These are phyloP conservation scores for Tiphia femorata DNA, from an alignment of 2,888 invertebrate genomes.

Conservation along the genomic window DNA sequence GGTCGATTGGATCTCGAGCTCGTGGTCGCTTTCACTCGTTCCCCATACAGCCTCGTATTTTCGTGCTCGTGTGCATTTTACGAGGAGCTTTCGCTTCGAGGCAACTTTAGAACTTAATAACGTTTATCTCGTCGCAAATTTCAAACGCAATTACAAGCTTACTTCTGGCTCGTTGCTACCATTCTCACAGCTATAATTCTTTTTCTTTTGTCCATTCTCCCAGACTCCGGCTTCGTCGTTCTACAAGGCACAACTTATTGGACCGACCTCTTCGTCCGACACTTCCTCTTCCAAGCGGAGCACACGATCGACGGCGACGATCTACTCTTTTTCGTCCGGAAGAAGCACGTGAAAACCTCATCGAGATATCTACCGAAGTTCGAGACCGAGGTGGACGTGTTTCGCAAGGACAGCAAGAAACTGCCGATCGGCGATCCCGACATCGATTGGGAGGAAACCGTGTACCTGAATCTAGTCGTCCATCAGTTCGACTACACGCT, in stretches of 20 bases:
- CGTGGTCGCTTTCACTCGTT: no score
- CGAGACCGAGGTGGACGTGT: conserved; percentile 97
- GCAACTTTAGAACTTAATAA: no score
- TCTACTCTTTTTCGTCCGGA: conserved; percentile 94
- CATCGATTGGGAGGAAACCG: conserved; percentile 99
- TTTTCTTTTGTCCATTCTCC: conserved; percentile 53
- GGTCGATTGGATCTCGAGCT: no score
- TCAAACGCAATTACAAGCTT: no score
- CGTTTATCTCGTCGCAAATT: no score
- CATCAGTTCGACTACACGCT: conserved; percentile 99
- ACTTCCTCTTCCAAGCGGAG: conserved; percentile 92
- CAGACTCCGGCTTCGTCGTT: conserved; percentile 93
- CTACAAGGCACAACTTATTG: conserved; percentile 94
- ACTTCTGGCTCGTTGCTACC: no score
- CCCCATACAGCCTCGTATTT: no score
- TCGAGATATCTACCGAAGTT: conserved; percentile 90
- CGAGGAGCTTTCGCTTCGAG: no score
- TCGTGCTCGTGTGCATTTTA: no score
- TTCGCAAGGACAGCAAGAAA: conserved; percentile 96
- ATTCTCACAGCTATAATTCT: background rate
- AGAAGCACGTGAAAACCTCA: conserved; percentile 89
- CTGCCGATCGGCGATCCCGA: conserved; percentile 96
- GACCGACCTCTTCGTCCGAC: conserved; percentile 94
- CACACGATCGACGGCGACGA: conserved; percentile 93
- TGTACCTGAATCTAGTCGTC: conserved; percentile 96